These are phyloP conservation scores for Molorchus minor DNA, from an alignment of 2,888 invertebrate species.

Conservation along the genomic window DNA sequence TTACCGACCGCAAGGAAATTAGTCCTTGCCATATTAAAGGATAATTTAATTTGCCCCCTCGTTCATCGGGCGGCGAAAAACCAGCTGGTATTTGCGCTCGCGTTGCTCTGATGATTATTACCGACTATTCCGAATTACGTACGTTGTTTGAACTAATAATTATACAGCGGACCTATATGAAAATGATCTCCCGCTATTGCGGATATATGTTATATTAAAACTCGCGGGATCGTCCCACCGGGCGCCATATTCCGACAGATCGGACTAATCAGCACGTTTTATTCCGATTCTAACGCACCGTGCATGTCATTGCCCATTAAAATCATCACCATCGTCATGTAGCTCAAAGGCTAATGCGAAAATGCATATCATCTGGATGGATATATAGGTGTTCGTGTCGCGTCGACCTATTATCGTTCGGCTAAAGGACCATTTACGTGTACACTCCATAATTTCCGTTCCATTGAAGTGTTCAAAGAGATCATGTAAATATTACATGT, in stretches of 20 bases:
- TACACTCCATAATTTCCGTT: constrained; percentile 15
- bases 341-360: constrained; percentile 57
- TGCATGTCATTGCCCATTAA: constrained; percentile 62
- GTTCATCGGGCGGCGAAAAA: constrained; percentile 45
- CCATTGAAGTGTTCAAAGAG: neutral
- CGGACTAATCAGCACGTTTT: constrained; percentile 56
- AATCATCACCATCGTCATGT: constrained; percentile 57
- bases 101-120: constrained; percentile 24
- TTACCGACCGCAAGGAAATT: constrained; percentile 47
- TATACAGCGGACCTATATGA: constrained; percentile 54
- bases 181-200: constrained; percentile 38
- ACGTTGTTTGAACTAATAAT: constrained; percentile 57
- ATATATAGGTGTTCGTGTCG: constrained; percentile 50
- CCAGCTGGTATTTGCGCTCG: constrained; percentile 26
- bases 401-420: constrained; percentile 37
- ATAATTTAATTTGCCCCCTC: constrained; percentile 49
- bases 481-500: neutral
- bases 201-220: constrained; percentile 52
- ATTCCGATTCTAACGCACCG: constrained; percentile 57
- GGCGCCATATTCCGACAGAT: constrained; percentile 54
- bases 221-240: constrained; percentile 47
- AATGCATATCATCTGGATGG: constrained; percentile 53
- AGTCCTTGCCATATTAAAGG: constrained; percentile 45
- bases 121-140: constrained; percentile 42
- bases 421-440: constrained; percentile 26